Base-by-base conservation (phyloP, 2,888 invertebrate genomes). In the Graphium colonna region DNA sequence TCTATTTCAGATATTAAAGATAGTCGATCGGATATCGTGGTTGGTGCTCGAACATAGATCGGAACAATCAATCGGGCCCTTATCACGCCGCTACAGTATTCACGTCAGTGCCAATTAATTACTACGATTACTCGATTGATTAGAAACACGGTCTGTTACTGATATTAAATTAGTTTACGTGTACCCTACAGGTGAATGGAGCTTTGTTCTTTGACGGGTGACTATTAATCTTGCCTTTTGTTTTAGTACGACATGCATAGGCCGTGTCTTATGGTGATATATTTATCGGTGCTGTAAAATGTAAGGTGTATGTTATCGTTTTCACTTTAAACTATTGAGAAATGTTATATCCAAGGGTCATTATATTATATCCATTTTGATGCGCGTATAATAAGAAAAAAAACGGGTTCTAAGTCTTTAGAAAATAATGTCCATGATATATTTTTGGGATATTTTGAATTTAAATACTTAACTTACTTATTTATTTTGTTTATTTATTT, bases 71-170 rank as follows among this genome's bases (percentile, higher is more conserved):
- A 65, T 68, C 54, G 59, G 52, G 56, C 60, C 60, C 61, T 63
- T 62, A 65, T 67, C 64, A 60, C 60, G 55, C 59, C 51, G 41
- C 55, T 36, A 54, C 56, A 53, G 65, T 64, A 68, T 69, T 67
- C 62, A 62, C 66, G 75, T 76, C 77, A 72, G 77, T 75, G 72
- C 62, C 67, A 82, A 83, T 81, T 83, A 83, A 83, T 84, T 80
- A 76, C 67, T 62, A 65, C 69, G 68, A 81, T 79, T 79, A 80
- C 67, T 70, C 74, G 73, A 81, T 80, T 82, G 79, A 83, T 82
- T 76, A 73, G 69, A 57, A 60, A 60, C 69, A 61, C 63, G 67
- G 68, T 68, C 61, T 74, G 79, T 69, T 66, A 70, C 71, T 68
- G 71, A 71, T 75, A 75, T 75, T 67, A 65, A 73, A 77, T 78